These are phyloP conservation scores for Chironomus tepperi DNA, from an alignment of 1,140 invertebrate species.

Conservation along the genomic window DNA sequence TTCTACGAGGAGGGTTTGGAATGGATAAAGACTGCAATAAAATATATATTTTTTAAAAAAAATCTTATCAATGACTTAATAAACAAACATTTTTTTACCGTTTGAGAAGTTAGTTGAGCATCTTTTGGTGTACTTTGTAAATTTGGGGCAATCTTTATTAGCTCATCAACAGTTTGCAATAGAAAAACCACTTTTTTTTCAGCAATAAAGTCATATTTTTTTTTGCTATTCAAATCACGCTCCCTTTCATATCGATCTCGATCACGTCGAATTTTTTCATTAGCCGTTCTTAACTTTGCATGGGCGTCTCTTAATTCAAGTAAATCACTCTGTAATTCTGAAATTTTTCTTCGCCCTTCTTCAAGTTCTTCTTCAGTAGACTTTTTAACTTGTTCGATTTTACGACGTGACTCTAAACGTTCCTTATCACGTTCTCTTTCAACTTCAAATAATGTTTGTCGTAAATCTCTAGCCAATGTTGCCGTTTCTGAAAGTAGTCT, in stretches of 20 bases:
- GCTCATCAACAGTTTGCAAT: conserved; percentile 67
- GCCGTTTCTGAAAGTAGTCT: conserved; percentile 83
- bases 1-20: conserved; percentile 35
- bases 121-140: conserved; percentile 31
- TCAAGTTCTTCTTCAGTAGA: conserved; percentile 80
- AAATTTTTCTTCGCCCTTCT: conserved; percentile 73
- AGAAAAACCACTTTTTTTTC: conserved; percentile 42
- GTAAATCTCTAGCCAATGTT: conserved; percentile 76
- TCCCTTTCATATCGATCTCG: conserved; percentile 77
- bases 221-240: conserved; percentile 47
- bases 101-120: background rate
- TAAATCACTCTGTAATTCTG: conserved; percentile 76
- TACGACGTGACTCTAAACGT: conserved; percentile 72
- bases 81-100: too few relatives aligned
- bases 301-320: conserved; percentile 82
- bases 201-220: conserved; percentile 44
- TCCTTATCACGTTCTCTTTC: conserved; percentile 85
- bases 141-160: conserved; percentile 63
- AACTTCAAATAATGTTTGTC: conserved; percentile 78
- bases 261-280: conserved; percentile 79
- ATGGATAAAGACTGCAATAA: conserved; percentile 26
- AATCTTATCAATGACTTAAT: too few relatives aligned
- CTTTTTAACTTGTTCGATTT: conserved; percentile 74
- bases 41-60: background rate
- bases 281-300: conserved; percentile 83